Conservation (phyloP, 2,888 invertebrate genomes). For the Pollenia angustigena region DNA sequence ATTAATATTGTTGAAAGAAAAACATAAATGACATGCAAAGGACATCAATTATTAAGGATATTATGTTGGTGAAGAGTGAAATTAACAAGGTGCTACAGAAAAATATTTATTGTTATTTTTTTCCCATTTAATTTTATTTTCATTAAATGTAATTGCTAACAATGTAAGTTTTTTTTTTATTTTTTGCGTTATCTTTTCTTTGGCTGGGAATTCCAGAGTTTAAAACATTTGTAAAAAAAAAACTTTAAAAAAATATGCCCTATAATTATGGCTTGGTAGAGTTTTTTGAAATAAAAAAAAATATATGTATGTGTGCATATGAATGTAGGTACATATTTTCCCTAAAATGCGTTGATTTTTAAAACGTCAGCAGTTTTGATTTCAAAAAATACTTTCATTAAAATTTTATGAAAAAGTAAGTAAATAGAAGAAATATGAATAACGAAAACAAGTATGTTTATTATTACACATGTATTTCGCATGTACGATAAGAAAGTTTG, state of each 20-base stretch:
- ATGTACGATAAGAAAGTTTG: background rate
- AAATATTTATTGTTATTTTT: slow-evolving; percentile 17
- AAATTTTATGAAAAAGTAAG: slow-evolving; percentile 12
- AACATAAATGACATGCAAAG: slow-evolving; percentile 74
- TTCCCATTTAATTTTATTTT: slow-evolving; percentile 2
- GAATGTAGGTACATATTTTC: slow-evolving; percentile 32
- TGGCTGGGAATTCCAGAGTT: slow-evolving; percentile 59
- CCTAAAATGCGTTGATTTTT: slow-evolving; percentile 72
- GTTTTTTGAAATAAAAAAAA: slow-evolving; percentile 5
- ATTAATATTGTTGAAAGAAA: slow-evolving; percentile 73
- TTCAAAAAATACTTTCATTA: slow-evolving; percentile 23
- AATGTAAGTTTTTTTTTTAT: background rate
- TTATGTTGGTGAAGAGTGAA: slow-evolving; percentile 30
- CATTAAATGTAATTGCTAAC: slow-evolving; percentile 15
- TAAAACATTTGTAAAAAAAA: slow-evolving; percentile 56
- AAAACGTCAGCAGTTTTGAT: slow-evolving; percentile 66
- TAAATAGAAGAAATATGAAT: slow-evolving; percentile 1
- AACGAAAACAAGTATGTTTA: background rate
- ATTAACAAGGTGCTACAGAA: slow-evolving; percentile 40
- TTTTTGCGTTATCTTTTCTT: background rate
- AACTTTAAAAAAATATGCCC: background rate
- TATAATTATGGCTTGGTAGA: slow-evolving; percentile 53
- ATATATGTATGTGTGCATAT: too few relatives aligned
- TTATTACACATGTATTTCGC: slow-evolving; percentile 16
- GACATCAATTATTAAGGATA: slow-evolving; percentile 75